Evolutionary conservation across 2,113 vertebrate genomes (phyloP).

Genomic region (Nettapus auritus): DNA sequence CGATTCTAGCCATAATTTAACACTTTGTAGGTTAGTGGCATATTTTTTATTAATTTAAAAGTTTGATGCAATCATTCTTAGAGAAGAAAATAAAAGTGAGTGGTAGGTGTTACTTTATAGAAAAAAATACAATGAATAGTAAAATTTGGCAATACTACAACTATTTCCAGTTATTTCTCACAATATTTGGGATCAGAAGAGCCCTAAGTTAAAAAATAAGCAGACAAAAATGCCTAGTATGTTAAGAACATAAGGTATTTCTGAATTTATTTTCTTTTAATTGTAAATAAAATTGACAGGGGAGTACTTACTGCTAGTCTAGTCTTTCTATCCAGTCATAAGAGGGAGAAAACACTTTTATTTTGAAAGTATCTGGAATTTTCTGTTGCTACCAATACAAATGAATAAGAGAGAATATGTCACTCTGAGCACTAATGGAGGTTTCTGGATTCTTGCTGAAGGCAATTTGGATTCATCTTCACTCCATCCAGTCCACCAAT

Average conservation of each 20-base stretch:
- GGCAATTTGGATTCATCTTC: background rate
- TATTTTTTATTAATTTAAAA: slow-evolving; percentile 3
- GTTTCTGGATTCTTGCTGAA: background rate
- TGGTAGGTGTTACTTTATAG: background rate
- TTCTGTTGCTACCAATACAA: background rate
- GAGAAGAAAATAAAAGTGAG: background rate
- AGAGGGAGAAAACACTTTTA: background rate
- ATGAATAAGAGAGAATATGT: background rate
- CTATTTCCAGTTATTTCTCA: background rate
- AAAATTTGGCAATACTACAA: background rate
- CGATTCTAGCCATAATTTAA: background rate
- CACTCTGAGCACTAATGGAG: background rate
- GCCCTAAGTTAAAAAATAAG: background rate
- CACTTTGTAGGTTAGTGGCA: background rate
- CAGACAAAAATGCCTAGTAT: background rate
- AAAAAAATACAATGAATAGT: background rate
- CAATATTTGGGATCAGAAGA: background rate
- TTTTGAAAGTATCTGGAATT: background rate
- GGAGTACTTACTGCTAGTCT: background rate
- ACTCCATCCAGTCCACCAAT: background rate
- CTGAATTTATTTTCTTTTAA: background rate
- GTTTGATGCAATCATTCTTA: background rate
- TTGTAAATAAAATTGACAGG: background rate
- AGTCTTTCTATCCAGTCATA: background rate
- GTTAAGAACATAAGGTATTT: background rate